Conservation (phyloP, 2,797 vertebrate species). For the Menidia menidia region DNA sequence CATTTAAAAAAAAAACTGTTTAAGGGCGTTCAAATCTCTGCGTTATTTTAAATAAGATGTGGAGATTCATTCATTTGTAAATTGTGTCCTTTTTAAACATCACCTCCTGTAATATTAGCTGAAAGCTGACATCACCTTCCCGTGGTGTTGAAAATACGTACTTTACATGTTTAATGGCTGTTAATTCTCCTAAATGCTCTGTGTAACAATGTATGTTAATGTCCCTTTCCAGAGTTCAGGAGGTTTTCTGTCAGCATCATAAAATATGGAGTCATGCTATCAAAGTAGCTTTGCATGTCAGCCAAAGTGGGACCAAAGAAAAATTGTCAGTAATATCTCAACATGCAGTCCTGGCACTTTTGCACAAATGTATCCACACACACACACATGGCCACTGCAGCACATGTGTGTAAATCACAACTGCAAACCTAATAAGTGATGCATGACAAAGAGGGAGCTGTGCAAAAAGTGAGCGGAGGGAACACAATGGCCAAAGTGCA, state of each 20-base stretch:
- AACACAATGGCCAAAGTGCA: slow-evolving; percentile 6
- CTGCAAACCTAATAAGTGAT: slow-evolving; percentile 16
- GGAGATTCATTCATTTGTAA: no score
- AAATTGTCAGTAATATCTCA: slow-evolving; percentile 3
- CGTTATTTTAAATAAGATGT: no score
- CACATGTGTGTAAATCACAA: slow-evolving; percentile 62
- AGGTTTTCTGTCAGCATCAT: not conserved
- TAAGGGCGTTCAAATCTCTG: no score
- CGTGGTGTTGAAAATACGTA: not conserved
- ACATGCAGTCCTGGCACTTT: slow-evolving; percentile 19
- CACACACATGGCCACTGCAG: slow-evolving; percentile 51
- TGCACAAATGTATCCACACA: slow-evolving; percentile 20
- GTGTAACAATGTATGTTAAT: not conserved
- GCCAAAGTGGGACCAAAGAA: slow-evolving; percentile 67
- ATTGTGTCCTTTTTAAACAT: not conserved
- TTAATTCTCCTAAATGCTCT: not conserved
- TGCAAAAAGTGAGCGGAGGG: slow-evolving; percentile 49
- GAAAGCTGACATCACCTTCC: not conserved
- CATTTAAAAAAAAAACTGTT: no score
- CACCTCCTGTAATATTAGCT: not conserved
- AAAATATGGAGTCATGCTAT: not conserved
- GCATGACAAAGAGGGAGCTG: slow-evolving; percentile 56
- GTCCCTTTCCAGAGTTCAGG: not conserved
- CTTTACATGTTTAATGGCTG: not conserved
- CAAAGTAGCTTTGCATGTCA: slow-evolving; percentile 18